A percentile compares a stretch with the other conserved stretches of the same genome.
Conservation (phyloP, 2,113 vertebrate species). For the Trichomycterus rosablanca region DNA sequence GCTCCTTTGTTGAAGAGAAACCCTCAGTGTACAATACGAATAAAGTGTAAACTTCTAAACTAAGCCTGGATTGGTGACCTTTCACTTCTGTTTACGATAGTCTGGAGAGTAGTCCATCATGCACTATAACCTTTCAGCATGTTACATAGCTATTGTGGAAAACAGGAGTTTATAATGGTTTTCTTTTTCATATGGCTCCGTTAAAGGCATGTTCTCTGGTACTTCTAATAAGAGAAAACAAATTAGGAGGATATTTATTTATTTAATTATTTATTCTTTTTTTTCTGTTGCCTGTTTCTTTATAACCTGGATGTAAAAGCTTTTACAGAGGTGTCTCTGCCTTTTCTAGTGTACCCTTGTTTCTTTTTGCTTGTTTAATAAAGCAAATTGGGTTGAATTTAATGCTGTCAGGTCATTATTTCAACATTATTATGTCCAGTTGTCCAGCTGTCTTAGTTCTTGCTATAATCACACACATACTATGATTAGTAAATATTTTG, state of each 20-base stretch:
- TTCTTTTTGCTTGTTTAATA: constrained; percentile 48
- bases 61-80: constrained; percentile 36
- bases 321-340: constrained; percentile 25
- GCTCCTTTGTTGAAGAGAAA: constrained; percentile 42
- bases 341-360: constrained; percentile 46
- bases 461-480: no score
- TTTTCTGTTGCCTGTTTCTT: constrained; percentile 33
- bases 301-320: constrained; percentile 38
- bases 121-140: constrained; percentile 41
- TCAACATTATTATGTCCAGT: no score
- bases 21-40: constrained; percentile 34
- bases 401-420: constrained; percentile 23
- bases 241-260: constrained; percentile 16
- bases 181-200: constrained; percentile 11
- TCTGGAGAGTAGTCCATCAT: constrained; percentile 37
- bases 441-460: no score
- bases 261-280: constrained; percentile 3
- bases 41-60: constrained; percentile 36
- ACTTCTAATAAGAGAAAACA: constrained; percentile 17
- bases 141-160: constrained; percentile 21
- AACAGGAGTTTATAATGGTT: background rate
- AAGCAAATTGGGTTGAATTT: constrained; percentile 32
- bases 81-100: constrained; percentile 36
- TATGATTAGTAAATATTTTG: no score
- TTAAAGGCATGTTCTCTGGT: constrained; percentile 9